Conservation (phyloP, 2,888 invertebrate species). For the Caenorhabditis zanzibari region DNA sequence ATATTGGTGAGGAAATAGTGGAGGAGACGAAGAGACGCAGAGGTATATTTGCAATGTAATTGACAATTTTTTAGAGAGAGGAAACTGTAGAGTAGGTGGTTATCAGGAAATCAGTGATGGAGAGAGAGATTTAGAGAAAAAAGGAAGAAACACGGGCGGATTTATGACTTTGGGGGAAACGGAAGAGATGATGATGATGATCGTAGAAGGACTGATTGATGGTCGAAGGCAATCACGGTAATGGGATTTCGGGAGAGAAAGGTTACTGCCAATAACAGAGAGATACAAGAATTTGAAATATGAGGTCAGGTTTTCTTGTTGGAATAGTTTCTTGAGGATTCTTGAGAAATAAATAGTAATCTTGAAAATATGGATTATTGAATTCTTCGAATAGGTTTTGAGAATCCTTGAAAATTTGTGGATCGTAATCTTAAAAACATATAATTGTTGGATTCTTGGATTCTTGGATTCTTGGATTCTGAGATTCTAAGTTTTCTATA, state of each 20-base stretch:
- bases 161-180: constrained; percentile 33
- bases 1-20: constrained; percentile 15
- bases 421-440: too few relatives aligned
- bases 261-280: neutral
- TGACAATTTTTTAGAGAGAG: constrained; percentile 48
- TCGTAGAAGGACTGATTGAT: constrained; percentile 56
- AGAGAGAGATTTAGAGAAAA: neutral
- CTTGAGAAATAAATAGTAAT: too few relatives aligned
- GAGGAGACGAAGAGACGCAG: neutral
- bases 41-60: constrained; percentile 60
- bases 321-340: too few relatives aligned
- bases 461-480: too few relatives aligned
- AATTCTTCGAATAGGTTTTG: too few relatives aligned
- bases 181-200: constrained; percentile 40
- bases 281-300: neutral
- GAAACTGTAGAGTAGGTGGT: constrained; percentile 28
- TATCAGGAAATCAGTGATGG: constrained; percentile 28
- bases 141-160: constrained; percentile 29
- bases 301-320: too few relatives aligned
- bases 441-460: too few relatives aligned
- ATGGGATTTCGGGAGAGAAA: constrained; percentile 16
- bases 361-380: too few relatives aligned
- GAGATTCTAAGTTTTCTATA: too few relatives aligned
- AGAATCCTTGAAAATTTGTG: too few relatives aligned
- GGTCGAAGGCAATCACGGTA: constrained; percentile 3